Base-by-base conservation (phyloP, 2,888 invertebrate genomes). In the Pterostichus madidus region DNA sequence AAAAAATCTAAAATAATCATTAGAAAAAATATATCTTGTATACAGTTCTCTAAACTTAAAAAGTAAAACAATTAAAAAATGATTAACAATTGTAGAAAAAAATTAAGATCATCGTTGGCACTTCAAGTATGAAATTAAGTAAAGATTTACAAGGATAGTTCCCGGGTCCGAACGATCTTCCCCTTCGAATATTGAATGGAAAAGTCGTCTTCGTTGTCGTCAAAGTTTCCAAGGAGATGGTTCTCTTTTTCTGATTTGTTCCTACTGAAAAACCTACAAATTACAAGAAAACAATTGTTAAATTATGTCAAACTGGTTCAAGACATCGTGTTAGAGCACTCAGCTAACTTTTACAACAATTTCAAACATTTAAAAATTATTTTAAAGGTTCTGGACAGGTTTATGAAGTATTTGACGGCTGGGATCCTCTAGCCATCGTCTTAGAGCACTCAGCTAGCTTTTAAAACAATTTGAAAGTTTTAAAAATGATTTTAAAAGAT, bases 231-330 rank as follows among this genome's bases (percentile, higher is more conserved):
- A 10, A 89, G 88, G 17, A 91, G 86, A 52, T 89, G 87, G 80
- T 90, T 88, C 80, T 91, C 90, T 15, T 89, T 88, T 6, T 89
- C 89, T 52, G 88, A 87, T 85, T 89, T 91, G 49, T 88, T 87
- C 85, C 89, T 88, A 76, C 89, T 89, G 85, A 91, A 89, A 80
- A 91, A 87, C 85, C 91, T 91, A 88, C 3, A 88, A 83, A 49
- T 10, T 44, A 10, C 44, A 44, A 0, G 4, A 64, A 64, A 5
- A 31, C 1, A 64, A 64, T 10, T 64, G 35, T 64, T 64, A 39
- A 11, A n/a, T n/a, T n/a, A n/a, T n/a, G n/a, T 24, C 24, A 24
- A 24, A 24, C 24, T 24, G 24, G 3, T 24, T 24, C n/a, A n/a
- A n/a, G n/a, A n/a, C n/a, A n/a, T n/a, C n/a, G n/a, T n/a, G n/a